Evolutionary conservation across 1,140 invertebrate species (phyloP), one percentile per base, ranked within the genome.

Genomic region (Araneus ventricosus): DNA sequence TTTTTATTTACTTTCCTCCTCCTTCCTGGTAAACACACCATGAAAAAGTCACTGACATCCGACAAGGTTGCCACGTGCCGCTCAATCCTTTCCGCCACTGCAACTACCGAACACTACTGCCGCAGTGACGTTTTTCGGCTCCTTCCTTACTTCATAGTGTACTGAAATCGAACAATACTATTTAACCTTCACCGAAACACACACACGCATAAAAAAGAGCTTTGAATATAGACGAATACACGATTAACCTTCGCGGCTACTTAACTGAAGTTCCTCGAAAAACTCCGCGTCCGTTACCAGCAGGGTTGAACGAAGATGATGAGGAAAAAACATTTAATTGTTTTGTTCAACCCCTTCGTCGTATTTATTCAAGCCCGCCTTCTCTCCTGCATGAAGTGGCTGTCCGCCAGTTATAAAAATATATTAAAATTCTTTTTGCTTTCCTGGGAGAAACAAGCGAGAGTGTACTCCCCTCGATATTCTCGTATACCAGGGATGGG

Each of bases 171-270:
- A 75, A 75, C 70, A 75, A 75, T 75, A 75, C 70, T 34, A 20
- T 63, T 63, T 63, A 63, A 63, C 59, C 59, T 63, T 63, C 59
- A 63, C 59, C 20, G 59, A 63, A 7, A n/a, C n/a, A n/a, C n/a
- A 63, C n/a, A 7, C n/a, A 2, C 5, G 17, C 20, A 61, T 34
- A 34, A 22, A 37, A 34, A 75, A 22, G 4, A 34, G 5, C 30
- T 22, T 34, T 37, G 30, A 75, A 37, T 75, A 75, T 75, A 3
- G 27, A 34, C 20, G 30, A 75, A 34, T 34, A 34, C 70, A 34
- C 70, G 70, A 75, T 37, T 75, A 75, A 75, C 70, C 70, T 75
- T 75, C 70, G 70, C 70, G 27, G 34, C 70, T 37, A 75, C 70
- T 75, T 75, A 20, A 75, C 14, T 34, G 14, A 37, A 75, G 70